Conservation (phyloP, 2,797 vertebrate genomes). For the Fistularia tabacaria region DNA sequence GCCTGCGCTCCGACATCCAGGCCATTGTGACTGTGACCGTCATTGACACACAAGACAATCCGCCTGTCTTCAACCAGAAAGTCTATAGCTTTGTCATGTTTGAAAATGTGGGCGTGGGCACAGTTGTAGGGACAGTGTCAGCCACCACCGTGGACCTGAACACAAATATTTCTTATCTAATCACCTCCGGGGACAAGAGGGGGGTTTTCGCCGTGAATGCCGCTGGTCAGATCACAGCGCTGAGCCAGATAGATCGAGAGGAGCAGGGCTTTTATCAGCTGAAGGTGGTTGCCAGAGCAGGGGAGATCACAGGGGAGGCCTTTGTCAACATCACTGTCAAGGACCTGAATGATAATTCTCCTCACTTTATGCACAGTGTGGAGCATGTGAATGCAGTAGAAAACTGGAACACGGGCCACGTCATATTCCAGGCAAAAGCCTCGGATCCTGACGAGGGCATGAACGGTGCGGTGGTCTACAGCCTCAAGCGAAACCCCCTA, state of each 20-base stretch:
- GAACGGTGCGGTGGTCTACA: slow-evolving; percentile 88
- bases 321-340: slow-evolving; percentile 93
- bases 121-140: slow-evolving; percentile 85
- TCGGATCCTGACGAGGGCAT: slow-evolving; percentile 90
- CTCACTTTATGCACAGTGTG: slow-evolving; percentile 84
- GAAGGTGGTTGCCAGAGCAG: slow-evolving; percentile 89
- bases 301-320: slow-evolving; percentile 87
- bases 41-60: slow-evolving; percentile 94
- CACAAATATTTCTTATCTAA: slow-evolving; percentile 93
- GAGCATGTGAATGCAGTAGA: slow-evolving; percentile 94
- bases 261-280: slow-evolving; percentile 92
- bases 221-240: slow-evolving; percentile 83
- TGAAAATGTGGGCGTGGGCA: slow-evolving; percentile 87
- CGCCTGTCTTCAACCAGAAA: slow-evolving; percentile 86
- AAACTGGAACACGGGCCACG: slow-evolving; percentile 93
- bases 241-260: slow-evolving; percentile 88
- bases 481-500: slow-evolving; percentile 89
- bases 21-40: slow-evolving; percentile 94
- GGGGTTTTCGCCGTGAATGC: slow-evolving; percentile 84
- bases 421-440: slow-evolving; percentile 91
- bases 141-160: slow-evolving; percentile 92
- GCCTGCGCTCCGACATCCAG: slow-evolving; percentile 83
- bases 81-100: slow-evolving; percentile 95
- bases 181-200: slow-evolving; percentile 90
- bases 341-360: slow-evolving; percentile 95